Base-by-base conservation (phyloP, 2,888 invertebrate species). In the Panzeria rudis region DNA sequence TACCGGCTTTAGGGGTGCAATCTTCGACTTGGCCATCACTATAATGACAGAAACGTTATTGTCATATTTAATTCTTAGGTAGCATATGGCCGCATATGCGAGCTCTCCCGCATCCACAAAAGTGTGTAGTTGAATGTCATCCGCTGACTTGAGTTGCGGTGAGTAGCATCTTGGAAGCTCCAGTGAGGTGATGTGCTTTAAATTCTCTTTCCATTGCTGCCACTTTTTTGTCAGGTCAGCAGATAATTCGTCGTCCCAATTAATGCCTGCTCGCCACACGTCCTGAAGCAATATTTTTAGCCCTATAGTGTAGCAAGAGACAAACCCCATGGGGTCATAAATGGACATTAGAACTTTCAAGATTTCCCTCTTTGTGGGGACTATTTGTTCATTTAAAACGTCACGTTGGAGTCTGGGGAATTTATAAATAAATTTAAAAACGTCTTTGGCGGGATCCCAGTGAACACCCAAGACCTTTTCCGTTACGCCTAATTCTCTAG, bases 401-500 rank as follows among this genome's bases (percentile, higher is more conserved):
- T 50, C 8, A 2, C 20, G 50, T 20, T 47, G 23, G 2, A 52
- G 50, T 2, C 11, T 20, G 6, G 8, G 50, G 1, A 50, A 23
- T 15, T 44, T 15, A n/a, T 44, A 44, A 5, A n/a, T 44, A 6
- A 32, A 80, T 52, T 41, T 64, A 44, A 84, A 84, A 13, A 47
- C 59, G 35, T 84, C 84, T 7, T 15, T 38, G 29, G 23, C 15
- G 0, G 84, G 80, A 20, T 75, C 64, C 80, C 76, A 79, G 23
- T 64, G 47, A 20, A 77, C 56, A 38, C 77, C 81, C 11, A 84
- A 23, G 0, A 84, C 20, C 15, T 81, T 81, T 3, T 77, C 72
- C 0, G 41, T 38, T 35, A 25, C 1, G 3, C 38, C 44, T 29
- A 56, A 11, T 11, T 38, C 29, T 7, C 23, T 56, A 0, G 35